Conservation (phyloP, 2,888 invertebrate species). For the Pristionchus maxplancki region DNA sequence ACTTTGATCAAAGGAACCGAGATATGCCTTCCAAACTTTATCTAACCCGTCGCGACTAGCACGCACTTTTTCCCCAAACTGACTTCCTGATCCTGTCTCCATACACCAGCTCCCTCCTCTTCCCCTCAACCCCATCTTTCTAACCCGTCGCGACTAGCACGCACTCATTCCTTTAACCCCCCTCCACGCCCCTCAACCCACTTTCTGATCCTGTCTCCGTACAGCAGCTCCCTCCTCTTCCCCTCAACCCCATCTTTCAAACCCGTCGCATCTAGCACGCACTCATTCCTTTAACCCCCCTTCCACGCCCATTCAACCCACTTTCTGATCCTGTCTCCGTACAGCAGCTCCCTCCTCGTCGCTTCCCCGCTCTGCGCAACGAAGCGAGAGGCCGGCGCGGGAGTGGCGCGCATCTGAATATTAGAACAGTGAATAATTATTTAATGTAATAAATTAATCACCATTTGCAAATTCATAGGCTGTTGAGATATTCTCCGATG, state of each 20-base stretch:
- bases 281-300: not conserved
- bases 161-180: no score
- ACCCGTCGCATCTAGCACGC: not conserved
- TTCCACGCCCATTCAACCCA: not conserved
- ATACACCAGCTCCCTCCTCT: slow-evolving; percentile 59
- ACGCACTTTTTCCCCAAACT: no score
- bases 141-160: no score
- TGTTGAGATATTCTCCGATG: no score
- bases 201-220: slow-evolving; percentile 64
- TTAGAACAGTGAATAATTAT: slow-evolving; percentile 6
- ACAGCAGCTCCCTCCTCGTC: slow-evolving; percentile 59
- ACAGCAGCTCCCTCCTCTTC: slow-evolving; percentile 58
- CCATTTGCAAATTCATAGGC: no score
- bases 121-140: no score
- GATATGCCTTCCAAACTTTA: no score
- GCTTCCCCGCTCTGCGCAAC: slow-evolving; percentile 33
- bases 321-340: slow-evolving; percentile 64
- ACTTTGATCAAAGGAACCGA: no score
- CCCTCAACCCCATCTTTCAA: not conserved
- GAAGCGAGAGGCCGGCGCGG: not conserved
- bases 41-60: no score
- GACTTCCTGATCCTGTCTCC: slow-evolving; percentile 63
- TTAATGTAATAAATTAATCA: not conserved
- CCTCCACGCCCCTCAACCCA: no score
- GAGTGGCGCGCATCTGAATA: not conserved